Evolutionary conservation across 2,888 invertebrate species (phyloP), one percentile per base, ranked within the genome.

Genomic region (Tiphia femorata): DNA sequence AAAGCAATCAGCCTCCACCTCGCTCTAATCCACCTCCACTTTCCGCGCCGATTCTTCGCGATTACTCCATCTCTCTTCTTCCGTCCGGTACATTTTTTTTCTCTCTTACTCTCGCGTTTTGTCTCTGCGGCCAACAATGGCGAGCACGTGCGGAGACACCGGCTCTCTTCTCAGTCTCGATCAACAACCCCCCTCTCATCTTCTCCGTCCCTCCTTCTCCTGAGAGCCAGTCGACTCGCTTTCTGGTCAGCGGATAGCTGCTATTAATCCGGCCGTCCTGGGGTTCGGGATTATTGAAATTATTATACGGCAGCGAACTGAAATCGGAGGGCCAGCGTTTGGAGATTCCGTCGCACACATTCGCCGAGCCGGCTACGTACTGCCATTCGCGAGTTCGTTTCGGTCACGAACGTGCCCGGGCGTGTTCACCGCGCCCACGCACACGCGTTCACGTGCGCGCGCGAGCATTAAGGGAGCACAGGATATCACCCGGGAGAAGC

Each of bases 221-320:
- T 16, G 6, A 1, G 1, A 19, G 12, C 8, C 10, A 8, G 10
- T 7, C 14, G 37, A 23, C 21, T 38, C 57, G 35, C 38, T 43
- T 40, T 48, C 47, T 33, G 56, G 43, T 33, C 51, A 23, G 6
- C 48, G 59, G 53, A 46, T 61, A 62, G n/a, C n/a, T n/a, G 57
- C 59, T 73, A 75, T 77, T 79, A 79, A 79, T 78, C 73, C 73
- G 41, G 57, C 57, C 69, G 64, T 64, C 64, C 64, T 64, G 73
- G 73, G 68, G 62, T 69, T 68, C 58, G 62, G 74, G 77, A 77
- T 79, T 78, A 77, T 72, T 75, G 76, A 77, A 79, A 79, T 78
- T 75, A 79, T 76, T 76, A 73, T 74, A 67, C 75, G 66, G 66
- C 68, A 59, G 64, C 70, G 67, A 68, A 70, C 72, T 72, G 69